phyloP scores from a whole-genome alignment of 2,797 vertebrate species.

The Rhynchotus rufescens region DNA sequence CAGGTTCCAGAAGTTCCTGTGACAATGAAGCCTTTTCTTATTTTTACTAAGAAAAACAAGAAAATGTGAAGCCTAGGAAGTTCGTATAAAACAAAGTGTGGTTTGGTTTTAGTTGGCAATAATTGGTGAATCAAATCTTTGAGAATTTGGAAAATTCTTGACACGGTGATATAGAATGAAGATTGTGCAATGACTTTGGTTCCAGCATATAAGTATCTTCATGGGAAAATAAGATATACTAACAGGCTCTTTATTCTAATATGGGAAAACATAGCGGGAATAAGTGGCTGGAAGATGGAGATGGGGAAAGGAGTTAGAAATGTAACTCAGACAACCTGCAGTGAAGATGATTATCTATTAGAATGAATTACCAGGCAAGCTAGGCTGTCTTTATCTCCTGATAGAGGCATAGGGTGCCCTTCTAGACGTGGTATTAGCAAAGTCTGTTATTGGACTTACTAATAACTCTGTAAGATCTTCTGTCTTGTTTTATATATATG shows the following conservation, averaged over 20 bases:
- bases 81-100: not conserved
- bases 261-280: not conserved
- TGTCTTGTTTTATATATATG: not conserved
- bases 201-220: not conserved
- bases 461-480: not conserved
- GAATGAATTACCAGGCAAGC: not conserved
- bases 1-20: too few relatives aligned
- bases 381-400: not conserved
- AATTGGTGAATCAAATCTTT: too few relatives aligned
- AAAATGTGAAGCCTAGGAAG: not conserved
- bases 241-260: not conserved
- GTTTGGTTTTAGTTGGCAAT: not conserved
- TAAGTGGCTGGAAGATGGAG: not conserved
- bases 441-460: not conserved
- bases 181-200: not conserved
- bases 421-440: not conserved
- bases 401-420: not conserved
- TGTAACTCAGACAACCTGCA: not conserved
- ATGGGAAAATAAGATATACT: not conserved
- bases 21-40: not conserved
- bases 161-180: not conserved
- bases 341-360: not conserved
- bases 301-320: not conserved
- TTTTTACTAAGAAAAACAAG: not conserved
- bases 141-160: not conserved